These are phyloP conservation scores for Dugesia japonica DNA, from an alignment of 2,888 invertebrate species.

Conservation along the genomic window DNA sequence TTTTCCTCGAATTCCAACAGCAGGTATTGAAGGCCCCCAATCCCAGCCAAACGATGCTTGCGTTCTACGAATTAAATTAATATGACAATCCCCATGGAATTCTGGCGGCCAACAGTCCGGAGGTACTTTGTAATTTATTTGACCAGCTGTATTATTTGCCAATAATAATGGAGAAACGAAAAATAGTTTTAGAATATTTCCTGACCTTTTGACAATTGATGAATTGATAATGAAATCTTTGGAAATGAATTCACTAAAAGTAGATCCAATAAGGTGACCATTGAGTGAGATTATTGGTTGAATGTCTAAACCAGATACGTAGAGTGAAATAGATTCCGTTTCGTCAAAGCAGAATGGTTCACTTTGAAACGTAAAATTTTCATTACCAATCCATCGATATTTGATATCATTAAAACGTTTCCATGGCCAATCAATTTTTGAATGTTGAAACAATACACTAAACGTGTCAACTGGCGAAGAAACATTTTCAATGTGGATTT, in stretches of 20 bases:
- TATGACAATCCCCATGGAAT: constrained; percentile 20
- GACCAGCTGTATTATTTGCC: background rate
- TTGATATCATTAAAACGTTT: background rate
- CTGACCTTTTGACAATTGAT: background rate
- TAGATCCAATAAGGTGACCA: background rate
- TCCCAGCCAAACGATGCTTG: constrained; percentile 26
- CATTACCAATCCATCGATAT: background rate
- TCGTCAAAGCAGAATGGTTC: background rate
- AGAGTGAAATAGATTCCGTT: background rate
- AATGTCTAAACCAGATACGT: background rate
- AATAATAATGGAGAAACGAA: background rate
- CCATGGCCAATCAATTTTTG: background rate
- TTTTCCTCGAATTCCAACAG: background rate
- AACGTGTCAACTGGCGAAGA: background rate
- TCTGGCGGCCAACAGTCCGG: constrained; percentile 21
- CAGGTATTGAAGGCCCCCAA: background rate
- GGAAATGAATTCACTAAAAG: background rate
- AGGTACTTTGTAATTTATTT: background rate
- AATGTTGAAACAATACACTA: background rate
- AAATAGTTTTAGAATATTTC: background rate
- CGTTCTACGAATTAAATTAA: background rate
- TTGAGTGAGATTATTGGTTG: background rate
- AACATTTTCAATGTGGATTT: background rate
- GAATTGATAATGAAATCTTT: background rate
- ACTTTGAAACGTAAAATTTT: background rate